Conservation (phyloP, 2,888 invertebrate species). For the Limenitis camilla region DNA sequence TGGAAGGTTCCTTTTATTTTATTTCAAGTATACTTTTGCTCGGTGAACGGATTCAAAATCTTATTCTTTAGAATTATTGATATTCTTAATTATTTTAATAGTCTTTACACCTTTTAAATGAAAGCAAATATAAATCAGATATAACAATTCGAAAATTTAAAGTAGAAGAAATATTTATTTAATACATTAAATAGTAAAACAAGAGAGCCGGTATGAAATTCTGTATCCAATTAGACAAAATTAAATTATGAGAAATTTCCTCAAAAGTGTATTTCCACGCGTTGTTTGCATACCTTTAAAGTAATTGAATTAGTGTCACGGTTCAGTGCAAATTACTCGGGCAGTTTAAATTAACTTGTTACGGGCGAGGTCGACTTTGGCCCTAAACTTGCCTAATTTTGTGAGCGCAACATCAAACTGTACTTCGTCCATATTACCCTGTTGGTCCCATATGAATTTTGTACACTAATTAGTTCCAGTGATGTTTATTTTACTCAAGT, state of each 20-base stretch:
- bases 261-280: slow-evolving; percentile 9
- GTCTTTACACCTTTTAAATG: too few species aligned
- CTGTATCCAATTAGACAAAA: slow-evolving; percentile 1
- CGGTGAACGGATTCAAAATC: too few species aligned
- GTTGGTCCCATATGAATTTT: slow-evolving; percentile 71
- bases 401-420: slow-evolving; percentile 71
- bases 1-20: too few species aligned
- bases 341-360: slow-evolving; percentile 73
- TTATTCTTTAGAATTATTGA: too few species aligned
- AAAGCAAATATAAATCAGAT: too few species aligned
- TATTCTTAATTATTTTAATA: too few species aligned
- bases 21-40: too few species aligned
- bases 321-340: slow-evolving; percentile 64
- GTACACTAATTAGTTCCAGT: slow-evolving; percentile 68
- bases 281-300: slow-evolving; percentile 60
- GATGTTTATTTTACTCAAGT: slow-evolving; percentile 69
- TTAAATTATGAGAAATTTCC: slow-evolving; percentile 5
- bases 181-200: too few species aligned
- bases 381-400: slow-evolving; percentile 72
- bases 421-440: slow-evolving; percentile 66
- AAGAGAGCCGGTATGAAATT: neutral
- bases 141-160: too few species aligned
- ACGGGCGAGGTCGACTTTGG: slow-evolving; percentile 60
- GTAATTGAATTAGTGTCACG: slow-evolving; percentile 70
- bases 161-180: too few species aligned